phyloP scores from a whole-genome alignment of 2,113 vertebrate genomes.

The Hippocampus zosterae region DNA sequence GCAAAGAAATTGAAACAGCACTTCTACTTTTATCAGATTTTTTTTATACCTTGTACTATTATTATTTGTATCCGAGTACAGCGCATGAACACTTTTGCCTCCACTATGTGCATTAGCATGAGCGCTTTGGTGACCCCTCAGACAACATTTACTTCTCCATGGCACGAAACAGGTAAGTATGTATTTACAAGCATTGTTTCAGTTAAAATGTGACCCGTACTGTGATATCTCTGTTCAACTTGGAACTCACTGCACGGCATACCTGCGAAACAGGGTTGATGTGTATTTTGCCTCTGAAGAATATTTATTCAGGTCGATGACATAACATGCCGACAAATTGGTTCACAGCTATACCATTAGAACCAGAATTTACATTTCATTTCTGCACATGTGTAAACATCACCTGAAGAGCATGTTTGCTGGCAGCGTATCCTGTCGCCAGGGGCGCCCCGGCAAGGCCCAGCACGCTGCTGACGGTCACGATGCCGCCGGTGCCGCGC shows the following conservation, averaged over 20 bases:
- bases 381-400: not conserved
- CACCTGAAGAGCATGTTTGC: constrained; percentile 90
- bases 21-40: too few species aligned
- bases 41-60: too few species aligned
- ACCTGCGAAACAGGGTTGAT: not conserved
- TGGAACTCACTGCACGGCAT: not conserved
- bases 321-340: too few species aligned
- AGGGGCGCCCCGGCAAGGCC: constrained; percentile 79
- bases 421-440: constrained; percentile 83
- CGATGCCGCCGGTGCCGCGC: constrained; percentile 78
- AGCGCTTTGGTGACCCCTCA: too few species aligned
- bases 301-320: too few species aligned
- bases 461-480: constrained; percentile 83
- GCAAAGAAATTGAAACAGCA: too few species aligned
- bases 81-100: too few species aligned
- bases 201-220: not conserved
- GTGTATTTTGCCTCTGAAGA: not conserved
- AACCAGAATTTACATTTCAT: not conserved
- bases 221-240: not conserved
- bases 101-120: too few species aligned
- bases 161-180: too few species aligned
- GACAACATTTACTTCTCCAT: too few species aligned
- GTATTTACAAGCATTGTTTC: too few species aligned
- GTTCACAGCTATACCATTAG: not conserved
- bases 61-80: too few species aligned